These are phyloP conservation scores for Noctua pronuba DNA, from an alignment of 2,888 invertebrate genomes.

Conservation along the genomic window DNA sequence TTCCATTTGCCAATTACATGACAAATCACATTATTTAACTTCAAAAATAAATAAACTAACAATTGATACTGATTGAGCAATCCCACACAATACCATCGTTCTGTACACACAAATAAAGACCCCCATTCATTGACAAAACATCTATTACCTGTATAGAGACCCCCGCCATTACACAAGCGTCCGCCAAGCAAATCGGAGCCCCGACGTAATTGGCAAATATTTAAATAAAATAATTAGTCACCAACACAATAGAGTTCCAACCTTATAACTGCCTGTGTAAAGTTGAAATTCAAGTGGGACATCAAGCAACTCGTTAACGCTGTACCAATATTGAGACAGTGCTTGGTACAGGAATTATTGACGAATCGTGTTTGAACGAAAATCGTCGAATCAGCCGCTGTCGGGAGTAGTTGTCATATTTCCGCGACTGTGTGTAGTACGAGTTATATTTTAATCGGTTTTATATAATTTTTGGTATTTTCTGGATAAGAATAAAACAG, in stretches of 20 bases:
- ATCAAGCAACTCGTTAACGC: slow-evolving; percentile 80
- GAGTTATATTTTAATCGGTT: slow-evolving; percentile 50
- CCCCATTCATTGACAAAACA: slow-evolving; percentile 56
- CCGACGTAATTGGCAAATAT: slow-evolving; percentile 74
- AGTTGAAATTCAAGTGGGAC: slow-evolving; percentile 53
- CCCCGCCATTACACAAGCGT: slow-evolving; percentile 53
- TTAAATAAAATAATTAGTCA: slow-evolving; percentile 75
- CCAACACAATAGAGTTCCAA: slow-evolving; percentile 23
- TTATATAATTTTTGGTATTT: slow-evolving; percentile 24
- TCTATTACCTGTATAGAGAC: slow-evolving; percentile 53
- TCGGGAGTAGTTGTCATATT: slow-evolving; percentile 56
- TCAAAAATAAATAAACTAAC: slow-evolving; percentile 30
- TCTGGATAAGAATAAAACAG: not conserved
- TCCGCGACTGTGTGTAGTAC: slow-evolving; percentile 25
- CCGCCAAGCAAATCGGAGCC: slow-evolving; percentile 67
- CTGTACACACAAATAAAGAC: slow-evolving; percentile 45
- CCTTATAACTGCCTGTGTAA: slow-evolving; percentile 30
- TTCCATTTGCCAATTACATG: no score
- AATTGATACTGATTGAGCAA: slow-evolving; percentile 46
- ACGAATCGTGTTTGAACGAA: slow-evolving; percentile 81
- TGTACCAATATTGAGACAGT: slow-evolving; percentile 82
- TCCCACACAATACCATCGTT: slow-evolving; percentile 19
- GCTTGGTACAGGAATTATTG: slow-evolving; percentile 83
- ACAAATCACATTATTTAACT: slow-evolving; percentile 9
- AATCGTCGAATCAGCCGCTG: slow-evolving; percentile 70